Conservation (phyloP, 2,888 invertebrate genomes). For the Drosophila multiciliata region DNA sequence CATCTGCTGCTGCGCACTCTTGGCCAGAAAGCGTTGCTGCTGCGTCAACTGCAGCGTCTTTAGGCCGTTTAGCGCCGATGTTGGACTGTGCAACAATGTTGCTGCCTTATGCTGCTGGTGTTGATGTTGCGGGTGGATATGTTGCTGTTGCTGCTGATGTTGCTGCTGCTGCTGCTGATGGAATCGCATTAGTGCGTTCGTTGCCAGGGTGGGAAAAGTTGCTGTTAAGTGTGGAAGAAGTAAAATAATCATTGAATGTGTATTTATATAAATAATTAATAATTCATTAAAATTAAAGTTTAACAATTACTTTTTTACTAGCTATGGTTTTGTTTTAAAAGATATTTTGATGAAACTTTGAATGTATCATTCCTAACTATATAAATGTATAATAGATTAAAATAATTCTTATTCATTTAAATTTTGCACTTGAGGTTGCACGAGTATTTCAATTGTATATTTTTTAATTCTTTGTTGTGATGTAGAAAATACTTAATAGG, state of each 20-base stretch:
- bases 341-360: neutral
- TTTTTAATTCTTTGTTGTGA: neutral
- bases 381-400: neutral
- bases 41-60: constrained; percentile 78
- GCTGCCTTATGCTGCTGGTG: constrained; percentile 54
- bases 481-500: neutral
- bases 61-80: constrained; percentile 68
- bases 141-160: constrained; percentile 51
- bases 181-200: constrained; percentile 75
- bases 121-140: constrained; percentile 44
- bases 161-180: constrained; percentile 71
- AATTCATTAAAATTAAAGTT: too few relatives aligned
- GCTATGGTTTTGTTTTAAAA: neutral
- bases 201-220: constrained; percentile 69
- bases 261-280: neutral
- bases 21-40: constrained; percentile 68
- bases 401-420: neutral
- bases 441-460: neutral
- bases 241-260: neutral
- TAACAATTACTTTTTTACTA: too few relatives aligned
- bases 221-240: constrained; percentile 4
- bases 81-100: constrained; percentile 58
- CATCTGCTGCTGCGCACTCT: constrained; percentile 68
- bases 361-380: neutral
- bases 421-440: neutral